phyloP scores from a whole-genome alignment of 2,888 invertebrate species.

The Altica lythri region DNA sequence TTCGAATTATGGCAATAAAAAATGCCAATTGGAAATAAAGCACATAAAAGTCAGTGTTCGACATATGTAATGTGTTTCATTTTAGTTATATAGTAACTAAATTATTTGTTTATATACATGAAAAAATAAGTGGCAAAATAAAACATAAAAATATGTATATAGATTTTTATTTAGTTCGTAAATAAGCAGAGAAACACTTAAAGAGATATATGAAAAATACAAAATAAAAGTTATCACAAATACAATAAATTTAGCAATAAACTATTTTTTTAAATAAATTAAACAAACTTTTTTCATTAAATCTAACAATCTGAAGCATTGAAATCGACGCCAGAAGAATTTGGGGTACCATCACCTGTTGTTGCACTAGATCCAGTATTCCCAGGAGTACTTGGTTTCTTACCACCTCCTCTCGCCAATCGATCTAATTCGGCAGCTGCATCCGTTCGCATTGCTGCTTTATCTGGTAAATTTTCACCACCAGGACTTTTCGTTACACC shows the following conservation, averaged over 20 bases:
- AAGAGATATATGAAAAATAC: background rate
- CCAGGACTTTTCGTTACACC: constrained; percentile 53
- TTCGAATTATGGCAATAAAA: no score
- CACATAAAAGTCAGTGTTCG: no score
- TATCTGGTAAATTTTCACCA: constrained; percentile 62
- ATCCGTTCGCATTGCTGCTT: constrained; percentile 80
- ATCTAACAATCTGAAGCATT: constrained; percentile 61
- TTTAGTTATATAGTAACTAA: no score
- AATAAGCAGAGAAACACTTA: no score
- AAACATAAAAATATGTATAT: no score
- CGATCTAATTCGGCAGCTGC: constrained; percentile 93
- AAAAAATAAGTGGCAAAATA: no score
- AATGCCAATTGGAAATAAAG: no score
- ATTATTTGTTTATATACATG: no score
- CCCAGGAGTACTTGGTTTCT: constrained; percentile 41
- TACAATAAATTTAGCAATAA: constrained; percentile 5
- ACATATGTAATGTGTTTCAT: no score
- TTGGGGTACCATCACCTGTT: constrained; percentile 8
- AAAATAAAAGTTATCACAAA: constrained; percentile 16
- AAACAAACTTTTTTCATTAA: no score
- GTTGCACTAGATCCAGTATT: constrained; percentile 2
- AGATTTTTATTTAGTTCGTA: no score
- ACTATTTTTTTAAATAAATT: background rate
- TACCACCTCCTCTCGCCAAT: constrained; percentile 73
- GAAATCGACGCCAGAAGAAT: constrained; percentile 57